Evolutionary conservation across 2,113 vertebrate genomes (phyloP).

Genomic region (Rousettus leschenaultii): DNA sequence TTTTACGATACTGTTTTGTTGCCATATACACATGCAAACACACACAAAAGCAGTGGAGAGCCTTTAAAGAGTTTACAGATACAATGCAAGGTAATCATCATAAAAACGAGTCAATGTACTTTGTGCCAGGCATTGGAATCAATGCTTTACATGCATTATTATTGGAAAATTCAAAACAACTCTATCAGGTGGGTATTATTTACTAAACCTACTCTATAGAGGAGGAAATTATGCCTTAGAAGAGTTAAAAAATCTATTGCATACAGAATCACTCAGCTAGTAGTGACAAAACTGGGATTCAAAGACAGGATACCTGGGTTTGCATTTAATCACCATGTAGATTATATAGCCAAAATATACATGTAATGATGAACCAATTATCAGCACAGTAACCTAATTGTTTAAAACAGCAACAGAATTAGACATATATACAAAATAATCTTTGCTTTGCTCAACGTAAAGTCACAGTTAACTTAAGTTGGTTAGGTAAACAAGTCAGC

Average conservation of each 20-base stretch:
- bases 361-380: not conserved
- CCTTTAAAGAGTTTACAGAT: not conserved
- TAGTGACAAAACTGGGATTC: not conserved
- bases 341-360: not conserved
- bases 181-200: not conserved
- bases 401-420: slow-evolving; percentile 4
- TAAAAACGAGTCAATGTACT: not conserved
- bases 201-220: not conserved
- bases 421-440: not conserved
- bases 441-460: slow-evolving; percentile 5
- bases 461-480: not conserved
- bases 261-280: not conserved
- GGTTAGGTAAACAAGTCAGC: slow-evolving; percentile 19
- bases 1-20: not conserved
- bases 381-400: not conserved
- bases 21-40: not conserved
- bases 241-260: not conserved
- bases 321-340: not conserved
- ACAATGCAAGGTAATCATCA: not conserved
- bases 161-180: slow-evolving; percentile 28
- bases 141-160: not conserved
- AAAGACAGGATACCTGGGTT: not conserved
- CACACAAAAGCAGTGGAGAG: not conserved
- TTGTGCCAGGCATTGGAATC: not conserved
- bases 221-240: not conserved